phyloP scores from a whole-genome alignment of 2,888 invertebrate species.

The Ypsolopha scabrella region DNA sequence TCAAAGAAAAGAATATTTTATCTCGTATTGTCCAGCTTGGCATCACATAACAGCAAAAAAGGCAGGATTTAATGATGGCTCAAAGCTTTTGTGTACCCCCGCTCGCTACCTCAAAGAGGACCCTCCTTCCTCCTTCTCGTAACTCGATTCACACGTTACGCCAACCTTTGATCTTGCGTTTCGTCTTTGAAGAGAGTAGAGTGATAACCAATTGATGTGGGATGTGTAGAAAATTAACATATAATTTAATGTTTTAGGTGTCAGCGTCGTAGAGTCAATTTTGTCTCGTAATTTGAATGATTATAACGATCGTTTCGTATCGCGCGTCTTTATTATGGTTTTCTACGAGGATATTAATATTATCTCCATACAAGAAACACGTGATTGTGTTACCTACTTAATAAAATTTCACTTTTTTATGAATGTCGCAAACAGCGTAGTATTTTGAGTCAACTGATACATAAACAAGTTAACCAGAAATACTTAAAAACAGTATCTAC shows the following conservation, averaged over 20 bases:
- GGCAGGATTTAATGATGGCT: constrained; percentile 42
- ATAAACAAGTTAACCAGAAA: no score
- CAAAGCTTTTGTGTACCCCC: constrained; percentile 11
- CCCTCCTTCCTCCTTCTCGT: constrained; percentile 10
- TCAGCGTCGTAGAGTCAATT: no score
- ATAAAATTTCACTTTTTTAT: no score
- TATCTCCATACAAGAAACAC: no score
- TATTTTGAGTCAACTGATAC: no score
- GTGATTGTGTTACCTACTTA: no score
- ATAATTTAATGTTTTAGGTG: background rate
- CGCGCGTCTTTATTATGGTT: no score
- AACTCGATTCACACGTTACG: constrained; percentile 46
- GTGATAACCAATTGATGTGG: background rate
- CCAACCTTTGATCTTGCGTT: constrained; percentile 36
- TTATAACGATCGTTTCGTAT: no score
- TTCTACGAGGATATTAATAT: no score
- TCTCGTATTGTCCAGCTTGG: constrained; percentile 25
- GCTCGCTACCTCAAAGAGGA: background rate
- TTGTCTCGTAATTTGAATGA: no score
- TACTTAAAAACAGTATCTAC: no score
- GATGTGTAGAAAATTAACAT: background rate
- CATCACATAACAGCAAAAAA: constrained; percentile 28
- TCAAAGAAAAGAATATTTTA: constrained; percentile 18
- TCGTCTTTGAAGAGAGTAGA: constrained; percentile 16
- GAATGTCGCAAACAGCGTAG: no score